Evolutionary conservation across 1,140 invertebrate species (phyloP).

Genomic region (Caenorhabditis remanei): DNA sequence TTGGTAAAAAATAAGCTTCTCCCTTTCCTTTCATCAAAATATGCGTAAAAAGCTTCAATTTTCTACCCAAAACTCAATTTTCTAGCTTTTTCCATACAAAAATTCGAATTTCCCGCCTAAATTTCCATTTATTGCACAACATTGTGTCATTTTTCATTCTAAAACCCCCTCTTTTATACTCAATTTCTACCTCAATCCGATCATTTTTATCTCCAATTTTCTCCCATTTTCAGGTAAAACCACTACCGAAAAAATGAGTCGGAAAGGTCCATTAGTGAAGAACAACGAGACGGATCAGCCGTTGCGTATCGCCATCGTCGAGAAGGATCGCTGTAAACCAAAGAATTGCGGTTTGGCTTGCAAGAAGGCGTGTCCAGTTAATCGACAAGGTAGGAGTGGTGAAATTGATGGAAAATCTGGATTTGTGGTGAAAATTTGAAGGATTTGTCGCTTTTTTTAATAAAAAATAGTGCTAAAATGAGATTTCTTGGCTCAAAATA

Average conservation of each 20-base stretch:
- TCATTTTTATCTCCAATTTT: background rate
- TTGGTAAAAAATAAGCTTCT: too few species aligned
- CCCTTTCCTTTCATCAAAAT: too few species aligned
- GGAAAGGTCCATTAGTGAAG: conserved; percentile 47
- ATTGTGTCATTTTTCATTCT: background rate
- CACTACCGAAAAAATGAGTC: conserved; percentile 13
- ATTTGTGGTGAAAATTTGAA: background rate
- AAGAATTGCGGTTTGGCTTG: conserved; percentile 99
- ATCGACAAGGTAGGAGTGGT: conserved; percentile 86
- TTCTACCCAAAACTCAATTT: too few species aligned
- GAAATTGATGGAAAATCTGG: background rate
- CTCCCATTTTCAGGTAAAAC: conserved; percentile 10
- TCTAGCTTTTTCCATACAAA: too few species aligned
- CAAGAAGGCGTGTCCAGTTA: conserved; percentile 97
- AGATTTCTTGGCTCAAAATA: too few species aligned
- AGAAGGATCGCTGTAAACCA: conserved; percentile 97
- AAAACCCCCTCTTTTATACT: background rate
- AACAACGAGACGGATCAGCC: conserved; percentile 83
- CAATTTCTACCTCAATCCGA: background rate
- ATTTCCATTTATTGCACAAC: background rate
- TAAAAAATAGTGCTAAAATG: too few species aligned
- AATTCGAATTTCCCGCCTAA: background rate
- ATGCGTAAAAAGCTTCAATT: too few species aligned
- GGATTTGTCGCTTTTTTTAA: too few species aligned
- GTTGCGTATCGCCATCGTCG: conserved; percentile 97